Conservation (phyloP, 2,888 invertebrate species). For the Morpho deidamia region DNA sequence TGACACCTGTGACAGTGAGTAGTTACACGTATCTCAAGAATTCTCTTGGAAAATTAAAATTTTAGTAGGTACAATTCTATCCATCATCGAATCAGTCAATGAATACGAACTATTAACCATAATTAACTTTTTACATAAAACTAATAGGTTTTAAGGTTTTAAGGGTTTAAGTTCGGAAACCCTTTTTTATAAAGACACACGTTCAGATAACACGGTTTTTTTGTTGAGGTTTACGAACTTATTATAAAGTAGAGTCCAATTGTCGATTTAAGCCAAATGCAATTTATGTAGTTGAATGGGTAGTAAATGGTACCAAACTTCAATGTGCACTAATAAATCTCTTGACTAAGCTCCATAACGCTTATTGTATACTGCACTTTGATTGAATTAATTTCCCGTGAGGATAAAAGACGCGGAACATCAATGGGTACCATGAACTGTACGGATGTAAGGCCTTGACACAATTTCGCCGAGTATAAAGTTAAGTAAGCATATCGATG, state of each 20-base stretch:
- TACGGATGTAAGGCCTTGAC: constrained; percentile 49
- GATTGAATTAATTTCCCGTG: constrained; percentile 64
- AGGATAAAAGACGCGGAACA: constrained; percentile 33
- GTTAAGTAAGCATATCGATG: constrained; percentile 35
- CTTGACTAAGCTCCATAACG: constrained; percentile 16
- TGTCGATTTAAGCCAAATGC: constrained; percentile 5
- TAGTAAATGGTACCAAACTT: constrained; percentile 12
- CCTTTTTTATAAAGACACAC: no score
- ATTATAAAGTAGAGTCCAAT: background rate
- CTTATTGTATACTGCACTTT: constrained; percentile 31
- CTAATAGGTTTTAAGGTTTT: no score
- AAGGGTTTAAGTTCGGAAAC: no score
- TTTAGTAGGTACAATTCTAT: no score
- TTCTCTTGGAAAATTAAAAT: no score
- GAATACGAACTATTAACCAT: no score
- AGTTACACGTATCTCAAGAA: no score
- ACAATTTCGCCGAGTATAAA: constrained; percentile 42
- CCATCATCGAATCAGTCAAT: no score
- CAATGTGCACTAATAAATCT: constrained; percentile 18
- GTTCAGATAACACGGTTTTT: no score
- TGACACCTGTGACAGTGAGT: no score
- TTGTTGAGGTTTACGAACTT: no score
- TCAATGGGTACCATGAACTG: constrained; percentile 32
- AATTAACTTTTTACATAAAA: no score
- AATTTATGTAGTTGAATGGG: background rate